phyloP scores from a whole-genome alignment of 1,140 invertebrate genomes.

The Drosophila fuyamai region DNA sequence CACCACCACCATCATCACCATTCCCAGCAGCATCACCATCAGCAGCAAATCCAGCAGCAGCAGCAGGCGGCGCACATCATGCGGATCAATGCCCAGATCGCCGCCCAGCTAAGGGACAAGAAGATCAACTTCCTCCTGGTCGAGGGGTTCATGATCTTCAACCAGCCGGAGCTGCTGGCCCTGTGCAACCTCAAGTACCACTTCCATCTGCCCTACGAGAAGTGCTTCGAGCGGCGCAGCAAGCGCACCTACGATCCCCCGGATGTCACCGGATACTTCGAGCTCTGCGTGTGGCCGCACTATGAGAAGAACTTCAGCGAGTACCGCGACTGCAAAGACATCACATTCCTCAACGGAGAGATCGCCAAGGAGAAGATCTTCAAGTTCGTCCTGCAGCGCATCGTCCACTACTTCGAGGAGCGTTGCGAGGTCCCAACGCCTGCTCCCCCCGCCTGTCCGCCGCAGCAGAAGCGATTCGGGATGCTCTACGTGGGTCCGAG shows the following conservation, averaged over 20 bases:
- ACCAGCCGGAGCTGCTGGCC: conserved; percentile 87
- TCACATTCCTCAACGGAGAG: conserved; percentile 82
- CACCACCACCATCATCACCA: conserved; percentile 45
- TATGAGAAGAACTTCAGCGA: conserved; percentile 85
- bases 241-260: conserved; percentile 90
- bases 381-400: conserved; percentile 77
- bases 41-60: conserved; percentile 46
- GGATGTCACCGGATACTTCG: conserved; percentile 92
- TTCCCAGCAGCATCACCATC: conserved; percentile 41
- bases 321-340: conserved; percentile 78
- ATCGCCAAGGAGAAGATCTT: conserved; percentile 77
- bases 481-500: conserved; percentile 66
- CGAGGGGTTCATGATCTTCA: conserved; percentile 92
- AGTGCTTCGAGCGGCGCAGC: conserved; percentile 87
- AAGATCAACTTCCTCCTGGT: conserved; percentile 88
- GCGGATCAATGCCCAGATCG: conserved; percentile 65
- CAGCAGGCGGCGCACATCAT: conserved; percentile 59
- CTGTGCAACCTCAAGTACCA: conserved; percentile 91
- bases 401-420: conserved; percentile 78
- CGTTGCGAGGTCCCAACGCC: conserved; percentile 65
- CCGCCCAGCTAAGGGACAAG: conserved; percentile 66
- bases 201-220: conserved; percentile 88
- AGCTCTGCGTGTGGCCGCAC: conserved; percentile 91
- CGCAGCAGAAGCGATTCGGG: conserved; percentile 74
- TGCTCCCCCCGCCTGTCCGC: conserved; percentile 61